Evolutionary conservation across 2,113 vertebrate species (phyloP).

Genomic region (Scatophagus argus): DNA sequence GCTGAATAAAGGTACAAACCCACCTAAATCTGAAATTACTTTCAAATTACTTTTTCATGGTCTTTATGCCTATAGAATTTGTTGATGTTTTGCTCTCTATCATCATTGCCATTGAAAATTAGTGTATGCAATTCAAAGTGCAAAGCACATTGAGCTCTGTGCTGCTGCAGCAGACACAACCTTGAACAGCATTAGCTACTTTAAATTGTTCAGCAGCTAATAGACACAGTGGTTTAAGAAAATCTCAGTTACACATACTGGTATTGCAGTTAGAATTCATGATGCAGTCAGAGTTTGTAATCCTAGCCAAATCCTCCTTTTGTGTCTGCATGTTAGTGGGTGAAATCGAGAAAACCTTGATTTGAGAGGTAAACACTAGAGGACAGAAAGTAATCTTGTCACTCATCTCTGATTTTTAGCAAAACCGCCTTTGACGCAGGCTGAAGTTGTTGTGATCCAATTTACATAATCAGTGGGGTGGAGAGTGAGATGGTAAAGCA

Average conservation of each 20-base stretch:
- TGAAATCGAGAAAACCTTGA: slow-evolving; percentile 49
- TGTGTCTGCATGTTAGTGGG: slow-evolving; percentile 27
- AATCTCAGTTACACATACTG: slow-evolving; percentile 22
- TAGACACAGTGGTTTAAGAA: slow-evolving; percentile 47
- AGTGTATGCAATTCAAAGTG: slow-evolving; percentile 34
- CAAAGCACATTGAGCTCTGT: slow-evolving; percentile 25
- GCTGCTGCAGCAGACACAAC: slow-evolving; percentile 39
- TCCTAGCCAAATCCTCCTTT: slow-evolving; percentile 8
- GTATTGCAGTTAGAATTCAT: slow-evolving; percentile 38
- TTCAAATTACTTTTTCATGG: slow-evolving; percentile 27
- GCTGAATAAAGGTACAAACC: neutral
- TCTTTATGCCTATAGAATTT: neutral
- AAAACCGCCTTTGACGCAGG: slow-evolving; percentile 21
- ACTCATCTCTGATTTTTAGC: slow-evolving; percentile 45
- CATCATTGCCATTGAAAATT: slow-evolving; percentile 31
- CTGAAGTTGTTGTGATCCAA: slow-evolving; percentile 42
- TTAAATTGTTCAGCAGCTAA: slow-evolving; percentile 47
- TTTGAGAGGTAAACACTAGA: slow-evolving; percentile 38
- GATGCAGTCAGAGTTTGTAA: neutral
- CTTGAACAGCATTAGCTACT: slow-evolving; percentile 44
- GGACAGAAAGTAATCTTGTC: slow-evolving; percentile 43
- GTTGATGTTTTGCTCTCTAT: slow-evolving; percentile 27
- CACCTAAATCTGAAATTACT: slow-evolving; percentile 6
- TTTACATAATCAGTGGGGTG: slow-evolving; percentile 50
- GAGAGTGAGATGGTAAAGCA: slow-evolving; percentile 9